Conservation (phyloP, 2,888 invertebrate species). For the Tipula helvola region DNA sequence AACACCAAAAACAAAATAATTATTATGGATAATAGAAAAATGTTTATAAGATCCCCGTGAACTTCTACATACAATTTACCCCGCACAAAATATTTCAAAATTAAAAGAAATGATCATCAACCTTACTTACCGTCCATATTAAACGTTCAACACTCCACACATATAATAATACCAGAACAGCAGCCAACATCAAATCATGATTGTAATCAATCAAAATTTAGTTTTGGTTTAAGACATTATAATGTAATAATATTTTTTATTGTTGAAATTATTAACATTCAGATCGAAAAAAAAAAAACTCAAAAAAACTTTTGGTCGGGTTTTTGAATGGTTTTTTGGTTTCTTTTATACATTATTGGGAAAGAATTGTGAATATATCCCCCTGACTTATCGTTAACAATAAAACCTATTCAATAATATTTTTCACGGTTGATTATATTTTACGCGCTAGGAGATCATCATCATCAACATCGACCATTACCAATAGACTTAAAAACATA, state of each 20-base stretch:
- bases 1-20: background rate
- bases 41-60: background rate
- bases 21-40: background rate
- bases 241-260: slow-evolving; percentile 4
- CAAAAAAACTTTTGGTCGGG: background rate
- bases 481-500: background rate
- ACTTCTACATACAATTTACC: background rate
- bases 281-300: background rate
- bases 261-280: background rate
- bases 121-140: background rate
- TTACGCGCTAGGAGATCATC: background rate
- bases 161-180: background rate
- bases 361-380: background rate
- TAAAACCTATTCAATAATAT: background rate
- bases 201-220: slow-evolving; percentile 11
- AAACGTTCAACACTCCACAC: background rate
- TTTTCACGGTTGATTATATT: background rate
- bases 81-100: background rate
- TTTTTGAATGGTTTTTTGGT: background rate
- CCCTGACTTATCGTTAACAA: background rate
- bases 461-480: background rate
- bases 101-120: background rate
- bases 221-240: slow-evolving; percentile 7
- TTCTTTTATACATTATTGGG: background rate
- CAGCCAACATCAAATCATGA: background rate